phyloP scores from a whole-genome alignment of 2,888 invertebrate genomes.

The Zygaena filipendulae region DNA sequence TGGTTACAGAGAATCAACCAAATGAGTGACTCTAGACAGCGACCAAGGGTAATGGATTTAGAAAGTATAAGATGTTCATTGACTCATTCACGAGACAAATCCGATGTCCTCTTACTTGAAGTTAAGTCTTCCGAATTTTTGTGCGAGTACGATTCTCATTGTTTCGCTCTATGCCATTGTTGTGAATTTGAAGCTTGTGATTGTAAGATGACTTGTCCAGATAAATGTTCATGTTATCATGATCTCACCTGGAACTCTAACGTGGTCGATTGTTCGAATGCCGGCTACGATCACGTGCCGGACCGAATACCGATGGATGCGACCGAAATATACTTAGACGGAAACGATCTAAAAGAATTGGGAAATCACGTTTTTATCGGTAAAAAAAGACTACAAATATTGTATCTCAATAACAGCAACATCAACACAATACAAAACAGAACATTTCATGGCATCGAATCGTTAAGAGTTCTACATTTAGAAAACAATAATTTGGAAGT shows the following conservation, averaged over 20 bases:
- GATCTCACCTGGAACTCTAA: slow-evolving; percentile 88
- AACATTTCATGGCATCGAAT: slow-evolving; percentile 83
- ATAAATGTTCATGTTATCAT: slow-evolving; percentile 87
- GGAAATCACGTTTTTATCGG: slow-evolving; percentile 89
- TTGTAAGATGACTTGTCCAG: slow-evolving; percentile 91
- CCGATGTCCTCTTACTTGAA: slow-evolving; percentile 72
- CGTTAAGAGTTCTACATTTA: slow-evolving; percentile 78
- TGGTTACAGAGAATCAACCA: slow-evolving; percentile 86
- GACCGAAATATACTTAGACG: slow-evolving; percentile 87
- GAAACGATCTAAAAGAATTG: slow-evolving; percentile 81
- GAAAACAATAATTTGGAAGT: slow-evolving; percentile 79
- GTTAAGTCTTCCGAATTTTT: slow-evolving; percentile 81
- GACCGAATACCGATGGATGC: slow-evolving; percentile 89
- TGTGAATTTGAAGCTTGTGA: slow-evolving; percentile 93
- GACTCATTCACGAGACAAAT: slow-evolving; percentile 73
- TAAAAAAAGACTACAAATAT: slow-evolving; percentile 81
- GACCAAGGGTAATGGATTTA: slow-evolving; percentile 83
- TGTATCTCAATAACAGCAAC: slow-evolving; percentile 83
- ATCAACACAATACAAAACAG: slow-evolving; percentile 81
- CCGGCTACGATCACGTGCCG: slow-evolving; percentile 79
- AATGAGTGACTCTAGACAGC: slow-evolving; percentile 75
- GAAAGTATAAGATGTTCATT: slow-evolving; percentile 81
- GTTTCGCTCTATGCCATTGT: slow-evolving; percentile 88
- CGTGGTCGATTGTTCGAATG: slow-evolving; percentile 84
- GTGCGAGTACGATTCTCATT: slow-evolving; percentile 84